Base-by-base conservation (phyloP, 53 echinoderm and acorn worm genomes). In the Echinometra lucunter region DNA sequence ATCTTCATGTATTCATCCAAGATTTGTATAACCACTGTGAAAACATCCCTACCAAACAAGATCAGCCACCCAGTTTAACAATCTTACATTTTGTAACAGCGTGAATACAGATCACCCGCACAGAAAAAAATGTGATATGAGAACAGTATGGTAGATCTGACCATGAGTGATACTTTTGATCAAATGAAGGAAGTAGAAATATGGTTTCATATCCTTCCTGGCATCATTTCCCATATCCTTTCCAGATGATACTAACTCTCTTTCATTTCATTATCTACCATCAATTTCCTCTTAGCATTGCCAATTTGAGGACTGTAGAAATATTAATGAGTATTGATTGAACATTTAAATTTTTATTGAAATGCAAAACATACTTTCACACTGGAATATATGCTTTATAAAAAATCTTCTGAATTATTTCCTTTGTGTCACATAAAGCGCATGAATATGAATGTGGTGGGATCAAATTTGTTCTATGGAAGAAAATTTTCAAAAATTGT, bases 151-250 rank as follows among this genome's bases (percentile, higher is more conserved):
- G 12, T 85, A 11, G 53, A 45, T 47, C 85, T 49, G 85, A 25
- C 45, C 45, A 11, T 15, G 25, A 3, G 11, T 42, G 81, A 44
- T 42, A 44, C 69, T 81, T 42, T 44, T 47, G 8, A 12, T 13
- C n/a, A n/a, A 83, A 25, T 83, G n/a, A 45, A 47, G 23, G 85
- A 83, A 47, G 49, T 85, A 85, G 3, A 85, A 47, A 85, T 85
- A 85, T 85, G 85, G 85, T 49, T 85, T 85, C 85, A 49, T 28
- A 85, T 85, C 85, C 85, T 85, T 85, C 85, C 85, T 85, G 85
- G 47, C 18, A 85, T n/a, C 13, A 85, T 21, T 80, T 80, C 80
- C 80, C 21, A 38, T 49, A 47, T 53, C 85, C n/a, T 85, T 85
- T 85, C 85, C 85, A 85, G 10, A 85, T 85, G 85, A 18, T 85